A percentile compares a stretch with the other conserved stretches of the same genome.
These are phyloP conservation scores for Orchesella cincta DNA, from an alignment of 1,140 invertebrate species.

Conservation along the genomic window DNA sequence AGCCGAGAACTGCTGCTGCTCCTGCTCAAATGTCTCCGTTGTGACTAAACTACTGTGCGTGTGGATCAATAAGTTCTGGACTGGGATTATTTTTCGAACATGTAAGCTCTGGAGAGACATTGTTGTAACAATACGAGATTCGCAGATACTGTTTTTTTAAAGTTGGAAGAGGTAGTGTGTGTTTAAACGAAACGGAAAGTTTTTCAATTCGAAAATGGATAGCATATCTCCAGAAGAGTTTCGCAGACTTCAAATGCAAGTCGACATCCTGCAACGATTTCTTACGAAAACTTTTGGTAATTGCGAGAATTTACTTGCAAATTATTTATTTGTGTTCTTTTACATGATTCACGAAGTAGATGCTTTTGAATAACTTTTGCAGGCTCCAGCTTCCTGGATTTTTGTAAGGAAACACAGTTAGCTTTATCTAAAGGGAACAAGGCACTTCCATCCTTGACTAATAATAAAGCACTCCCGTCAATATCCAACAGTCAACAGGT, in stretches of 20 bases:
- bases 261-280: conserved; percentile 1
- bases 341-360: not conserved
- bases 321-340: not conserved
- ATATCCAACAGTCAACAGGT: no score
- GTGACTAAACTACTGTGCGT: no score
- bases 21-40: no score
- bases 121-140: conserved; percentile 1
- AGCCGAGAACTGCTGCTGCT: no score
- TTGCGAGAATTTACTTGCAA: not conserved
- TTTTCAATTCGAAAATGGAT: not conserved
- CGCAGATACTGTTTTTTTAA: not conserved
- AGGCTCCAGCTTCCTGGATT: conserved; percentile 14
- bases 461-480: not conserved
- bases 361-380: not conserved
- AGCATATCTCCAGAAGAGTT: not conserved
- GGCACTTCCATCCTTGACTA: not conserved
- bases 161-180: not conserved
- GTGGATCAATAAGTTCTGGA: no score
- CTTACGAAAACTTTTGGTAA: conserved; percentile 17
- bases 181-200: no score
- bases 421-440: not conserved
- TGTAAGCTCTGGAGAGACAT: not conserved
- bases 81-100: not conserved
- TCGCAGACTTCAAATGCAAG: not conserved
- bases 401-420: conserved; percentile 2